Conservation (phyloP, 2,113 vertebrate species). For the Channa maculata region DNA sequence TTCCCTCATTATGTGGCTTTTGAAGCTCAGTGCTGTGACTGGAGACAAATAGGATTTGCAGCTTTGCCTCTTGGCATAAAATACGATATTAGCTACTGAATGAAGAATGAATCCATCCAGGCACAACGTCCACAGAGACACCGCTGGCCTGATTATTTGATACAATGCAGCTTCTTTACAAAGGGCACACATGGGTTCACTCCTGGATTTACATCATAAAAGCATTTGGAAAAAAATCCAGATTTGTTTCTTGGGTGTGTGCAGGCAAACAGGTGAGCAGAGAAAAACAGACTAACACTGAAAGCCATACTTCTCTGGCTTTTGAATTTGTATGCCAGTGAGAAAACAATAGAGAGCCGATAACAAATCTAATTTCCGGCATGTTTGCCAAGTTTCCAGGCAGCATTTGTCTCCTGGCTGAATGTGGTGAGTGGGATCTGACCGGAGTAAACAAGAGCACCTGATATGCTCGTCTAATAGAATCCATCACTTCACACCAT, state of each 20-base stretch:
- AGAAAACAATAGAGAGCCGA: slow-evolving; percentile 42
- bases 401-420: slow-evolving; percentile 64
- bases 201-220: slow-evolving; percentile 59
- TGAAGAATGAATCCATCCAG: slow-evolving; percentile 39
- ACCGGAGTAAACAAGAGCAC: slow-evolving; percentile 62
- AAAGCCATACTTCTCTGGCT: slow-evolving; percentile 13
- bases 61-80: slow-evolving; percentile 49
- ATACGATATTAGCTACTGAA: slow-evolving; percentile 47
- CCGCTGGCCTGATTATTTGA: slow-evolving; percentile 34
- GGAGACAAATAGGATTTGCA: slow-evolving; percentile 54
- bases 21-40: slow-evolving; percentile 54
- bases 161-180: slow-evolving; percentile 48
- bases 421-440: slow-evolving; percentile 47
- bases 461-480: slow-evolving; percentile 50
- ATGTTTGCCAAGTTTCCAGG: slow-evolving; percentile 67
- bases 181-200: slow-evolving; percentile 49
- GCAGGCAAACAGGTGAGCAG: slow-evolving; percentile 35
- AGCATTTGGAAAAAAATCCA: slow-evolving; percentile 28
- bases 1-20: slow-evolving; percentile 64
- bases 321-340: slow-evolving; percentile 37
- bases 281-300: neutral
- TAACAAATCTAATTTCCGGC: slow-evolving; percentile 75
- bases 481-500: slow-evolving; percentile 16
- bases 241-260: slow-evolving; percentile 9
- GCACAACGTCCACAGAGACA: slow-evolving; percentile 30